phyloP scores from a whole-genome alignment of 2,113 vertebrate genomes.

The Cephalopholis sonnerati region DNA sequence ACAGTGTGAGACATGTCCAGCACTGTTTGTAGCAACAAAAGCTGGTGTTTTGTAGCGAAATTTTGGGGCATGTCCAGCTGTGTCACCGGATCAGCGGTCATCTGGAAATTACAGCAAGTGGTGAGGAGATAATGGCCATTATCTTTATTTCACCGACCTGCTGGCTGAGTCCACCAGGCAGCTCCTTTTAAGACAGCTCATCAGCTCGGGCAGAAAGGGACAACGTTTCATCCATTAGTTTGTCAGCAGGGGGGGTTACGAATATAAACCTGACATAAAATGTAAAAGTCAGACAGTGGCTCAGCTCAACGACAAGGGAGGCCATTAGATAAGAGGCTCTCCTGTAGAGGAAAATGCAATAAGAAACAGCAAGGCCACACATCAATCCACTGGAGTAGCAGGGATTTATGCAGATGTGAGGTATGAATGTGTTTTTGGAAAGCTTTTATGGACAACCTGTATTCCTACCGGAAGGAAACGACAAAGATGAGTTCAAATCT shows the following conservation, averaged over 20 bases:
- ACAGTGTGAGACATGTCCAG: no score
- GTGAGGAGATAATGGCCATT: constrained; percentile 71
- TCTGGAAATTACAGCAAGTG: constrained; percentile 64
- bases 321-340: constrained; percentile 24
- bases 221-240: constrained; percentile 64
- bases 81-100: constrained; percentile 37
- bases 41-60: no score
- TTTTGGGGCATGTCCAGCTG: no score
- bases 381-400: constrained; percentile 2
- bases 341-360: constrained; percentile 4
- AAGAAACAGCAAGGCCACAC: constrained; percentile 4
- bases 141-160: constrained; percentile 70
- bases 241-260: constrained; percentile 47
- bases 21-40: no score
- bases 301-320: constrained; percentile 1
- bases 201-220: constrained; percentile 32
- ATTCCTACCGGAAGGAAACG: background rate
- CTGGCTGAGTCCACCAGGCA: constrained; percentile 43
- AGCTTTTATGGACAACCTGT: background rate
- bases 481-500: background rate
- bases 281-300: constrained; percentile 26
- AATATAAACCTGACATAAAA: constrained; percentile 53
- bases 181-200: constrained; percentile 50
- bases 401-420: background rate
- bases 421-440: background rate